Evolutionary conservation across 2,888 invertebrate genomes (phyloP).

Genomic region (Chaitophorus viminalis): DNA sequence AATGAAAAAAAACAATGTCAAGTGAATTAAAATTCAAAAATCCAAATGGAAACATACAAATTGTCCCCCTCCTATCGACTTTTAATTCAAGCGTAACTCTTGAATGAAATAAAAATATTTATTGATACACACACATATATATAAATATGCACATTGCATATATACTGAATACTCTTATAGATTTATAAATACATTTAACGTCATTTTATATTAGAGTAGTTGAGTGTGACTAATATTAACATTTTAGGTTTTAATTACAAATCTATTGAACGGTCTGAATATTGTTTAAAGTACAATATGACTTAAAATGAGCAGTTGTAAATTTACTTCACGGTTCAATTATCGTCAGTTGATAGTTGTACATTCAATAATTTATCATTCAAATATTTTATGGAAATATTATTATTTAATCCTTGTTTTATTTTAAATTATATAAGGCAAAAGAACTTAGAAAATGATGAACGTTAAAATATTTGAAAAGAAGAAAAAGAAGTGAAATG

Average conservation of each 20-base stretch:
- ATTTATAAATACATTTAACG: neutral
- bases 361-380: no score
- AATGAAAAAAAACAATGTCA: slow-evolving; percentile 42
- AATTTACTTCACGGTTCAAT: neutral
- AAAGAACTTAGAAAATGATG: neutral
- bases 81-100: slow-evolving; percentile 35
- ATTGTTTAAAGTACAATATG: neutral
- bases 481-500: neutral
- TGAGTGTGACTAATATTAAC: slow-evolving; percentile 8
- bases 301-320: neutral
- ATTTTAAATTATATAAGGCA: neutral
- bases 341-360: neutral
- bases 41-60: slow-evolving; percentile 20
- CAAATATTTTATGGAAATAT: neutral
- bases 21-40: slow-evolving; percentile 59
- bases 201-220: no score
- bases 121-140: neutral
- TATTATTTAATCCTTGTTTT: neutral
- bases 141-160: no score
- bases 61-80: neutral
- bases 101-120: slow-evolving; percentile 25
- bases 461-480: neutral
- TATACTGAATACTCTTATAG: neutral
- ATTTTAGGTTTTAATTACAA: slow-evolving; percentile 23
- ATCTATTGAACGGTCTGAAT: neutral